Evolutionary conservation across 2,888 invertebrate genomes (phyloP).

Genomic region (Lasiommata megera): DNA sequence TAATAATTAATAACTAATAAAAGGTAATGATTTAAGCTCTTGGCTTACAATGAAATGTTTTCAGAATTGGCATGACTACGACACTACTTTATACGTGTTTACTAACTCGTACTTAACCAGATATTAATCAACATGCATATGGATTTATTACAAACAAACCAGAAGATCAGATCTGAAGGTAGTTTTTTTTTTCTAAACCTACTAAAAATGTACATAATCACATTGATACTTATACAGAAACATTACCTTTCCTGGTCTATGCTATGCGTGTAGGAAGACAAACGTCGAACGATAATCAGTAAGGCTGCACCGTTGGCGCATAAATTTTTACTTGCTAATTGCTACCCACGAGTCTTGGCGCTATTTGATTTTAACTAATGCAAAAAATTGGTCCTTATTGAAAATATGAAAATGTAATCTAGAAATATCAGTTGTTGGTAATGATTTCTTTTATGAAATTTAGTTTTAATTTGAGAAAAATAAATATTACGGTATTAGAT

Average conservation of each 20-base stretch:
- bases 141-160: not conserved
- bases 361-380: constrained; percentile 4
- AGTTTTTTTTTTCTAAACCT: constrained; percentile 1
- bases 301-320: constrained; percentile 16
- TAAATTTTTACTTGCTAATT: constrained; percentile 13
- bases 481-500: too few relatives aligned
- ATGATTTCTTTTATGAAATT: too few relatives aligned
- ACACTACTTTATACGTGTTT: too few relatives aligned
- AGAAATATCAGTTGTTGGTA: too few relatives aligned
- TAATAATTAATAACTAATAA: too few relatives aligned
- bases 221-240: constrained; percentile 6
- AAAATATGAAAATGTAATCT: too few relatives aligned
- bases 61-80: not conserved
- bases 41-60: too few relatives aligned
- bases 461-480: too few relatives aligned
- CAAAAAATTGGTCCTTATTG: not conserved
- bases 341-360: not conserved
- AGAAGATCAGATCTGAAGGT: not conserved
- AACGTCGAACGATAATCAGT: constrained; percentile 14
- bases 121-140: not conserved
- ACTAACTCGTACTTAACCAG: too few relatives aligned
- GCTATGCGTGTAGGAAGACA: constrained; percentile 25
- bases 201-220: constrained; percentile 6
- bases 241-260: constrained; percentile 13
- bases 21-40: too few relatives aligned